Conservation (phyloP, 1,140 invertebrate species). For the Stegodyphus mimosarum region DNA sequence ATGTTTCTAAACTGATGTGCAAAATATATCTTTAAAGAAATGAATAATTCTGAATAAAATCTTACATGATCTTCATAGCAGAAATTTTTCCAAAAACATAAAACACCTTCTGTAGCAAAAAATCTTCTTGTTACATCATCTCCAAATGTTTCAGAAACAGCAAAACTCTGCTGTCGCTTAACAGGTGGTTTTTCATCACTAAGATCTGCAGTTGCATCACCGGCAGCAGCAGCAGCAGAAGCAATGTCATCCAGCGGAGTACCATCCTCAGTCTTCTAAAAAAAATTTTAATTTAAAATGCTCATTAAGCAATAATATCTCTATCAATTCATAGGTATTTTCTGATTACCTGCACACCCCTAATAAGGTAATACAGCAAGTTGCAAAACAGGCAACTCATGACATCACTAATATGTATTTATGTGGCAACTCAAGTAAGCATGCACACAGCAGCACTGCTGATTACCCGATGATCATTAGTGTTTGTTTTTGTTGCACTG, state of each 20-base stretch:
- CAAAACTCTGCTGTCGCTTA: constrained; percentile 45
- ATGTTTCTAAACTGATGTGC: too few species aligned
- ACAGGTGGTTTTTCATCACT: constrained; percentile 19
- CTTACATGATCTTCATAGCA: constrained; percentile 52
- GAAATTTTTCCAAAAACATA: constrained; percentile 58
- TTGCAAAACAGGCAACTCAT: too few species aligned
- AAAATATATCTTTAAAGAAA: too few species aligned
- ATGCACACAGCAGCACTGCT: too few species aligned
- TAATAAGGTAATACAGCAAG: too few species aligned
- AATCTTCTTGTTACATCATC: constrained; percentile 51
- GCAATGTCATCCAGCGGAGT: constrained; percentile 31
- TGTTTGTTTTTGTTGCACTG: too few species aligned
- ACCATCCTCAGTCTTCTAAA: constrained; percentile 37
- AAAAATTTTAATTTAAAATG: neutral
- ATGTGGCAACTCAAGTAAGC: too few species aligned
- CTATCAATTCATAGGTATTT: too few species aligned
- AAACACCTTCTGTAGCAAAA: constrained; percentile 29
- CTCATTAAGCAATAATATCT: neutral
- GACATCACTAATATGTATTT: too few species aligned
- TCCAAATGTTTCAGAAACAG: constrained; percentile 47
- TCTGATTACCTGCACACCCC: too few species aligned
- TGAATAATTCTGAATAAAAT: neutral
- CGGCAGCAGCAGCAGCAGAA: neutral
- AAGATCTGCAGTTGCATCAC: neutral
- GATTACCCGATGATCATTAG: too few species aligned